Evolutionary conservation across 2,888 invertebrate genomes (phyloP), one percentile per base, ranked within the genome.

Genomic region (Diabrotica balteata): DNA sequence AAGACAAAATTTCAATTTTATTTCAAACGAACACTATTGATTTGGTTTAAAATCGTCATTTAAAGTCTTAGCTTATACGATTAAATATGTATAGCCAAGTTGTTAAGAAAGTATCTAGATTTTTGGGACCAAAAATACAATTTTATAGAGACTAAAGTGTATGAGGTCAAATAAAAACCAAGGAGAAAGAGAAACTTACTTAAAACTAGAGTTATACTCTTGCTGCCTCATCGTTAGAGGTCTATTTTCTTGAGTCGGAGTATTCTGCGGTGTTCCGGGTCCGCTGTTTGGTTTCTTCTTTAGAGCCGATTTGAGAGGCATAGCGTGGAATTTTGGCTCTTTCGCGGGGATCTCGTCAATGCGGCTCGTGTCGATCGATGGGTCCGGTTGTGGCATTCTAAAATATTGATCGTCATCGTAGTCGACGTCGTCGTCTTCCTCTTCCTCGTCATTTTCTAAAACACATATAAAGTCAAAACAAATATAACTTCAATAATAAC

Each of bases 291-390:
- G 72, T 81, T 93, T 91, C 84, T 94, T 96, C 87, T 96, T 96
- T 76, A 96, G 87, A 73, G 96, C 96, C 61, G 95, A 95, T 85
- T 96, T 96, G 70, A 95, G 89, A 73, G 96, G 96, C 87, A 95
- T 90, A 75, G 95, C 95, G 86, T 94, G 93, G 85, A 94, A 93
- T 80, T 92, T 91, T 8, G 73, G 73, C 63, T 73, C 73, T 54
- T 95, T 95, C 68, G 96, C 95, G 76, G 95, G 95, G 79, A 96
- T 95, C 86, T 95, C 95, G 84, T 96, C 95, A 71, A 96, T 91
- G 74, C 94, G 89, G 66, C 91, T 90, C 67, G 94, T 94, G 84
- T 95, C 95, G 77, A 91, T 90, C 75, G 86, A 84, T 45, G 90
- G 90, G 81, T 90, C 89, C 51, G 89, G 89, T 77, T 88, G 90